Conservation (phyloP, 1,140 invertebrate species). For the Conus ventricosus region DNA sequence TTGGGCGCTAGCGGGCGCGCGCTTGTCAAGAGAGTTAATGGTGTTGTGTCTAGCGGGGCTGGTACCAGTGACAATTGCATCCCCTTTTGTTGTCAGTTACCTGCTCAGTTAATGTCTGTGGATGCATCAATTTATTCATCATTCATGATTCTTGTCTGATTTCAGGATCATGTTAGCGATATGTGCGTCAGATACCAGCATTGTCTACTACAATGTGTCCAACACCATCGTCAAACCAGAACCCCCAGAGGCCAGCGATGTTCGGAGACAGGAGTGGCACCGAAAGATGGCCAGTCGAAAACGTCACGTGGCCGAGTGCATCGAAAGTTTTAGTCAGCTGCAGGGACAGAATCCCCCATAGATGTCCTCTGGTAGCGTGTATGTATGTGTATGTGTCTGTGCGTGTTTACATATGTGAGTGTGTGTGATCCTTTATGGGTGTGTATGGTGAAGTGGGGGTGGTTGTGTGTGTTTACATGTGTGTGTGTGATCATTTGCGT, state of each 20-base stretch:
- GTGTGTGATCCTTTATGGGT: no score
- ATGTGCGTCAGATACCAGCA: constrained; percentile 45
- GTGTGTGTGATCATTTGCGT: no score
- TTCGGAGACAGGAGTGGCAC: constrained; percentile 20
- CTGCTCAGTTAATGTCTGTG: no score
- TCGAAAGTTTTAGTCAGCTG: background rate
- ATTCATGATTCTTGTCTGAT: background rate
- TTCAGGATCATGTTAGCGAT: constrained; percentile 51
- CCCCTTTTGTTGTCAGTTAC: no score
- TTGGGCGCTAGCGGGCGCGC: no score
- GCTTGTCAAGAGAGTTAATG: no score
- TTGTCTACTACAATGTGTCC: constrained; percentile 51
- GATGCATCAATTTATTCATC: no score
- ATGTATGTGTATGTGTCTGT: background rate
- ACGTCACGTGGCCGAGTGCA: constrained; percentile 22
- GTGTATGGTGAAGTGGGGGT: no score
- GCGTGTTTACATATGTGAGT: background rate
- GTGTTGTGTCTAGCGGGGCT: no score
- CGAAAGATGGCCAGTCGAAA: constrained; percentile 36
- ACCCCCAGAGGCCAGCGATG: constrained; percentile 45
- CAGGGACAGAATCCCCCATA: background rate
- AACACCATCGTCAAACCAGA: constrained; percentile 45
- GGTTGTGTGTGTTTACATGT: no score
- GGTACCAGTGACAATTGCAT: no score
- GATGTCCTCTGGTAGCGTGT: background rate